These are phyloP conservation scores for Raja brachyura DNA, from an alignment of 2,113 vertebrate species.

Conservation along the genomic window DNA sequence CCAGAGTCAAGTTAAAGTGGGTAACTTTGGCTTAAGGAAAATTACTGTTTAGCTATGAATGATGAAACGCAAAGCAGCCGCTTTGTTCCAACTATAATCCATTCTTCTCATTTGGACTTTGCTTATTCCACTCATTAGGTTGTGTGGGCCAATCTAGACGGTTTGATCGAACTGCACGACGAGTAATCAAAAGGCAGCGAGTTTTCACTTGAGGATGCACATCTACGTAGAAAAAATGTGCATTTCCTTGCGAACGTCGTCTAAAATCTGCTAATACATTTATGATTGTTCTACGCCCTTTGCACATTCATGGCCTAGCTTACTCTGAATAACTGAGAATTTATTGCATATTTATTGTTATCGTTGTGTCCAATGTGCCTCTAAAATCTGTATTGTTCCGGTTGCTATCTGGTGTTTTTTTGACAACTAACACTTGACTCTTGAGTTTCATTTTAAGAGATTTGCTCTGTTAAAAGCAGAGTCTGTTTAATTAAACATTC, in stretches of 20 bases:
- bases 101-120: background rate
- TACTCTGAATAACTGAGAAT: too few species aligned
- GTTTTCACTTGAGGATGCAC: background rate
- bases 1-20: conserved; percentile 34
- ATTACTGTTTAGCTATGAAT: conserved; percentile 14
- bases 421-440: too few species aligned
- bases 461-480: background rate
- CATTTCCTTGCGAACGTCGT: background rate
- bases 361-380: too few species aligned
- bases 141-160: background rate
- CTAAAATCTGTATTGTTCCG: too few species aligned
- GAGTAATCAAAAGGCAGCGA: background rate
- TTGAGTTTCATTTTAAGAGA: background rate
- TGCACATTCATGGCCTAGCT: too few species aligned
- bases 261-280: too few species aligned
- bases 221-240: background rate
- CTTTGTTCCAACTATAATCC: background rate
- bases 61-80: background rate
- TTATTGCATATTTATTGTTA: too few species aligned
- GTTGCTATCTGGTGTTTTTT: too few species aligned
- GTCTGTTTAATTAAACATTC: background rate
- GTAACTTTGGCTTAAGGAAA: conserved; percentile 31
- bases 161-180: background rate
- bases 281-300: too few species aligned
- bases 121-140: background rate